A percentile compares a stretch with the other conserved stretches of the same genome.
Evolutionary conservation across 2,113 vertebrate species (phyloP).

Genomic region (Raphicerus campestris): DNA sequence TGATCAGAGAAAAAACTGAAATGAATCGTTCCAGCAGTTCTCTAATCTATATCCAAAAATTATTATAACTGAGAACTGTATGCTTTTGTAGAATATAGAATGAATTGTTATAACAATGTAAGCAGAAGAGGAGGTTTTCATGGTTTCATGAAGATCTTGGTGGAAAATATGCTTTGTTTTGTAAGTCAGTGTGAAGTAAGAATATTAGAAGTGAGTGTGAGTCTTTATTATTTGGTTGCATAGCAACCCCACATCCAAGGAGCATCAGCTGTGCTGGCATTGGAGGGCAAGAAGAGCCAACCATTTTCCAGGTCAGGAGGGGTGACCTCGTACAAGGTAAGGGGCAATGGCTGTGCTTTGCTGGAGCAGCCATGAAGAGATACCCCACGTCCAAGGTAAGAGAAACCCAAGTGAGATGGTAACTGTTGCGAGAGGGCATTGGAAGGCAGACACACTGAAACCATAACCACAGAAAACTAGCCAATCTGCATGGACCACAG

Average conservation of each 20-base stretch:
- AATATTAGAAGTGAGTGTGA: neutral
- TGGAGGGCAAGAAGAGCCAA: too few relatives aligned
- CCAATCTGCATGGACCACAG: too few relatives aligned
- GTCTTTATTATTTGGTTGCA: neutral
- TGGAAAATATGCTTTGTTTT: neutral
- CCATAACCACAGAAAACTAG: too few relatives aligned
- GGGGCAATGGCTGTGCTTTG: accelerated
- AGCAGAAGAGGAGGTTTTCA: neutral
- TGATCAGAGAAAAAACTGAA: neutral
- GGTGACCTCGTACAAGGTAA: too few relatives aligned
- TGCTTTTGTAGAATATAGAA: neutral
- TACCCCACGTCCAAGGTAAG: too few relatives aligned
- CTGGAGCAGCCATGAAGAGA: too few relatives aligned
- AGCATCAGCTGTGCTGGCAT: accelerated
- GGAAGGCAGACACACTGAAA: too few relatives aligned
- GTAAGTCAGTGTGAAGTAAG: neutral
- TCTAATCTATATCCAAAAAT: neutral
- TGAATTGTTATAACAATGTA: neutral
- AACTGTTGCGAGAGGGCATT: too few relatives aligned
- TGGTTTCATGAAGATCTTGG: neutral
- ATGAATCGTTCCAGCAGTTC: neutral
- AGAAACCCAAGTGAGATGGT: too few relatives aligned
- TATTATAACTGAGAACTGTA: neutral
- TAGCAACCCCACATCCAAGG: neutral
- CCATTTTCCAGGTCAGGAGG: too few relatives aligned